Base-by-base conservation (phyloP, 53 echinoderm and acorn worm genomes). In the Echinometra lucunter region DNA sequence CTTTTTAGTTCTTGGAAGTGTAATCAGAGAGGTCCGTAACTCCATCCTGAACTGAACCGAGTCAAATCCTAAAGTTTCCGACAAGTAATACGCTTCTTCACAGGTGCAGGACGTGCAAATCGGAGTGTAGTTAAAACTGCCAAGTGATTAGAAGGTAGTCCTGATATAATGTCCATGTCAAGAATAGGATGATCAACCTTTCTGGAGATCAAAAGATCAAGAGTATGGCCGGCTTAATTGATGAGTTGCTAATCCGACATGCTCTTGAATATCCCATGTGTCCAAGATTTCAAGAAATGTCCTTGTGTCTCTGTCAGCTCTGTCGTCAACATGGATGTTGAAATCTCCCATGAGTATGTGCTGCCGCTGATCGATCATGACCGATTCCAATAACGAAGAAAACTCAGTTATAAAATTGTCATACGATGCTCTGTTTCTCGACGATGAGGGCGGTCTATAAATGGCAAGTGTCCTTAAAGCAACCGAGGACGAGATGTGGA, bases 291-390 rank as follows among this genome's bases (percentile, higher is more conserved):
- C 58, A 58, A 19, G 21, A 19, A 58, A 58, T 58, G 58, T 58
- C 28, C 13, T 44, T 34, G 95, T 19, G 53, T 95, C 91, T 44
- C 13, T 72, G 37, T 57, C 16, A 34, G 66, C 21, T 12, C 8
- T 9, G 32, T 90, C 38, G 25, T 95, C 95, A 60, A 95, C 70
- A 27, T 72, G 95, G 53, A 95, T 90, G 55, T 95, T 95, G 56
- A 95, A 95, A 95, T 95, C 95, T 23, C 95, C 91, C 16, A 74
- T 44, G 4, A 95, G 21, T 19, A 95, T 10, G 3, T 35, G 90
- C 27, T 74, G 53, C 12, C 49, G 74, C 30, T 45, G n/a, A 28
- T 94, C 82, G 11, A 82, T 28, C 10, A 17, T 16, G 17, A 94
- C 34, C 37, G 57, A 47, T 55, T 94, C 94, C 16, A 94, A 82